These are phyloP conservation scores for Zapornia atra DNA, from an alignment of 2,113 vertebrate species.

Conservation along the genomic window DNA sequence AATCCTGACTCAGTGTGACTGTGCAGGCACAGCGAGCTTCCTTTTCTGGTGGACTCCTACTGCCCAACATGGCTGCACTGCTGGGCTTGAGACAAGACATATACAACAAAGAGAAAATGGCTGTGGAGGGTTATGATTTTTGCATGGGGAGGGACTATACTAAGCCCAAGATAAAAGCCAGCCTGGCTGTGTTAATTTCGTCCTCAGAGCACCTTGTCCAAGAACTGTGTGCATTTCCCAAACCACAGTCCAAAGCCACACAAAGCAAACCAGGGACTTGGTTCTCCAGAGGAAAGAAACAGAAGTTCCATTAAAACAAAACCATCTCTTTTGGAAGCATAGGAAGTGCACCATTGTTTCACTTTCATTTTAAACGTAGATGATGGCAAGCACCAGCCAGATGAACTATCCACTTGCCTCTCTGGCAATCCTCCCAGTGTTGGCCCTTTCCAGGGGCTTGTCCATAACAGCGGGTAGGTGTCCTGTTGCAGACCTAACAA, in stretches of 20 bases:
- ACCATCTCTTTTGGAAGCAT: background rate
- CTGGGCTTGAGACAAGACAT: background rate
- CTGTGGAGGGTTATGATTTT: background rate
- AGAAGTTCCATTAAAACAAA: background rate
- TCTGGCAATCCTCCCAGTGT: background rate
- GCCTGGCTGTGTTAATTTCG: background rate
- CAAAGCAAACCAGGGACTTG: background rate
- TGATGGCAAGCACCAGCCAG: background rate
- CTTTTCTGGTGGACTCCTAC: background rate
- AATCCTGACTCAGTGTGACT: fast-evolving
- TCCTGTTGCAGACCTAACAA: background rate
- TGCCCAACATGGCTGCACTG: background rate
- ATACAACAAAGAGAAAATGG: background rate
- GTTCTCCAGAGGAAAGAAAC: background rate
- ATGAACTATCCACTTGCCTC: background rate
- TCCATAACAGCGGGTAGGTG: background rate
- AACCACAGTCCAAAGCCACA: background rate
- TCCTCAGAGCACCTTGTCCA: background rate
- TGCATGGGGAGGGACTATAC: background rate
- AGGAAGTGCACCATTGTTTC: background rate
- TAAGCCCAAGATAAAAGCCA: background rate
- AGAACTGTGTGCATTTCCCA: background rate
- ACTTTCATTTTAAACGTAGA: background rate
- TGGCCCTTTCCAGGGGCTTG: background rate
- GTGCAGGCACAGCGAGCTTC: background rate